Evolutionary conservation across 1,140 invertebrate genomes (phyloP).

Genomic region (Babylonia areolata): DNA sequence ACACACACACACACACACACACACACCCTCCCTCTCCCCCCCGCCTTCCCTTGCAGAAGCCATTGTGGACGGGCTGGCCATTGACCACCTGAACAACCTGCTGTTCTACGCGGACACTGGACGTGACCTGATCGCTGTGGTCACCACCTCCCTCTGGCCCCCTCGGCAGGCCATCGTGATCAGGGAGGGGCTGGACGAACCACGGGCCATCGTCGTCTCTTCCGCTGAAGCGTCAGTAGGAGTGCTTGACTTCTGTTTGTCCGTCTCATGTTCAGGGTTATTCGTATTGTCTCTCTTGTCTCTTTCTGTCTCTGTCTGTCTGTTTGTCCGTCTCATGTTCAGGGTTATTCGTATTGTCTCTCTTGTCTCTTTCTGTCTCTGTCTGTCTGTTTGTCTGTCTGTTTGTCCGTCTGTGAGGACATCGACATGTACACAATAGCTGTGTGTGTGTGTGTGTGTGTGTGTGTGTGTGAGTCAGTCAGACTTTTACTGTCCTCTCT

Average conservation of each 20-base stretch:
- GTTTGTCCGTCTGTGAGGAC: no score
- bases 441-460: not conserved
- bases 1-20: no score
- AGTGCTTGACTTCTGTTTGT: not conserved
- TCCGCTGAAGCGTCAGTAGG: constrained; percentile 73
- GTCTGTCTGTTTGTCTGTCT: not conserved
- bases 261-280: no score
- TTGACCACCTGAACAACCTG: constrained; percentile 61
- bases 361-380: no score
- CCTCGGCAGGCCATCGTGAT: constrained; percentile 80
- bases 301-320: no score
- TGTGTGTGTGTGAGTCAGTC: constrained; percentile 12
- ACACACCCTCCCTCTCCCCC: no score
- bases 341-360: no score
- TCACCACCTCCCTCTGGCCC: constrained; percentile 88
- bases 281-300: no score
- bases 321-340: no score
- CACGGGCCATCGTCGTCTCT: constrained; percentile 95
- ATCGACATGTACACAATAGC: no score
- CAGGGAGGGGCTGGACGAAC: constrained; percentile 88
- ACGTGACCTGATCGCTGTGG: constrained; percentile 84
- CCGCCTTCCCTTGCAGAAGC: constrained; percentile 44
- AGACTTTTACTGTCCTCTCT: no score
- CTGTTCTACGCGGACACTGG: constrained; percentile 68
- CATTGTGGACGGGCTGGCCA: constrained; percentile 64